Base-by-base conservation (phyloP, 1,140 invertebrate species). In the Elysia chlorotica region DNA sequence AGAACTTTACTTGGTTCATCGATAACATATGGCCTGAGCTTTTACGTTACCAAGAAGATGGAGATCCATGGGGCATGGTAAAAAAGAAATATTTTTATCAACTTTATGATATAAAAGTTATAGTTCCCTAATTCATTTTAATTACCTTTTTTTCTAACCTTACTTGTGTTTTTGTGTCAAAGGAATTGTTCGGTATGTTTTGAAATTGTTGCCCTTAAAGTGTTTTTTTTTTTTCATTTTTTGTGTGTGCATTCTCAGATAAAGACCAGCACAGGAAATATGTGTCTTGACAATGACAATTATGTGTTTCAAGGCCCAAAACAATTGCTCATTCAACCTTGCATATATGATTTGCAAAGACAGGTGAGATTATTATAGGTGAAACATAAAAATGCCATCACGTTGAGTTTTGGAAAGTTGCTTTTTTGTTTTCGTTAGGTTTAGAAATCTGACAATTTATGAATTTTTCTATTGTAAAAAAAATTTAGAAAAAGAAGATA, bases 1-100 rank as follows among this genome's bases (percentile, higher is more conserved):
- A 97, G 86, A 92, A 94, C 71, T 99, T 99, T 81, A 90, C 92
- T 61, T 99, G 98, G 98, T 99, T 97, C 86, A 89, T 99, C 70
- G 91, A 96, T 28, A 96, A 96, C 82, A 91, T 99, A 35, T 99
- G 98, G 90, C 97, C 96, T n/a, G 96, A 74, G 91, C 71, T 82
- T 14, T 71, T 75, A 30, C 65, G 77, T 10, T 82, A 78, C 67
- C 62, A 76, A 2, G 74, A 78, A 25, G 73, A 82, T 35, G 78
- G 76, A 0, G 66, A 65, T 23, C 76, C 76, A n/a, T 82, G 78
- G 79, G 82, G 82, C 31, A 73, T 71, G 65, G 82, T n/a, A n/a
- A n/a, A n/a, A n/a, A n/a, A n/a, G n/a, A n/a, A n/a, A n/a, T n/a
- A n/a, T n/a, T n/a, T n/a, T n/a, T n/a, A n/a, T n/a, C n/a, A n/a